Conservation (phyloP, 2,888 invertebrate genomes). For the Conomelus anceps region DNA sequence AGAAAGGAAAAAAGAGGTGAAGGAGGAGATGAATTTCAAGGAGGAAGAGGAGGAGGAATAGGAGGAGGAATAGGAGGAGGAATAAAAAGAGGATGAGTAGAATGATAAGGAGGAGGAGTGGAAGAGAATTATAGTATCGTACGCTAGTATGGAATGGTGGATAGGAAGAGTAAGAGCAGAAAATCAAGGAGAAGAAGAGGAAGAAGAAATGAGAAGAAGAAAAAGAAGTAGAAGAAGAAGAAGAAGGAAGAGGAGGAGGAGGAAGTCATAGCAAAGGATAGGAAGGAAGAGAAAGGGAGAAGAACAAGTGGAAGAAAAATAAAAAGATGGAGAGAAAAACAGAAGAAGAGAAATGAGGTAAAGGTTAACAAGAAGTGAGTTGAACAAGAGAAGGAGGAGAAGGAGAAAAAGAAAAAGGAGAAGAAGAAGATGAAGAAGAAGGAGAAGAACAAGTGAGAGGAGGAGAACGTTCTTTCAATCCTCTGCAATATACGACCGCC, state of each 20-base stretch:
- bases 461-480: neutral
- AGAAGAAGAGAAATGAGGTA: neutral
- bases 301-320: neutral
- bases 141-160: too few relatives aligned
- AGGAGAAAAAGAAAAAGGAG: neutral
- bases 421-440: neutral
- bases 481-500: neutral
- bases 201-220: neutral
- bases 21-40: neutral
- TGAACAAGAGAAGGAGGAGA: neutral
- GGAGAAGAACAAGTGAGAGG: neutral
- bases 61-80: neutral
- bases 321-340: too few relatives aligned
- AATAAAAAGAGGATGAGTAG: neutral
- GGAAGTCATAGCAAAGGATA: neutral
- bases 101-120: neutral
- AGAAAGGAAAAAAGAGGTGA: neutral
- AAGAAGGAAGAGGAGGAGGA: neutral
- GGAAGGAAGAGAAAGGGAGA: too few relatives aligned
- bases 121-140: too few relatives aligned
- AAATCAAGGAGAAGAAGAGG: too few relatives aligned
- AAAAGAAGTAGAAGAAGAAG: neutral
- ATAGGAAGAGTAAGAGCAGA: too few relatives aligned
- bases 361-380: too few relatives aligned
- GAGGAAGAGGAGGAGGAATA: neutral